Conservation (phyloP, 2,888 invertebrate genomes). For the Tenthredo distinguenda region DNA sequence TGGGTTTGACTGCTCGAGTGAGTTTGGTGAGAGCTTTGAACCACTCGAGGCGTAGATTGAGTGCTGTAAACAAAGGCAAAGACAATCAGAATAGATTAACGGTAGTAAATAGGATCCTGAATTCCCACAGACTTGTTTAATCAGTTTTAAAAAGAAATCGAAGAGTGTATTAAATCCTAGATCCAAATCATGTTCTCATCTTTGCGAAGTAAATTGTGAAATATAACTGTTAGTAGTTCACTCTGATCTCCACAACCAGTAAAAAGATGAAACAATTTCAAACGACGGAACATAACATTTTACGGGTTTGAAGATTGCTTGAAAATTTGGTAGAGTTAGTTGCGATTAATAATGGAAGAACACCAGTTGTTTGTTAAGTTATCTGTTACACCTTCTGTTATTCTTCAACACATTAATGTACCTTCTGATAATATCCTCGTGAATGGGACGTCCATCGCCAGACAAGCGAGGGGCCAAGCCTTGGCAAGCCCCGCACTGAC, state of each 20-base stretch:
- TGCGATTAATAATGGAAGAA: conserved; percentile 43
- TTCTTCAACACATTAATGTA: conserved; percentile 66
- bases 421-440: conserved; percentile 75
- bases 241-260: conserved; percentile 63
- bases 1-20: conserved; percentile 68
- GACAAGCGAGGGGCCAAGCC: conserved; percentile 75
- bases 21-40: conserved; percentile 69
- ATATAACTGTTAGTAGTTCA: conserved; percentile 52
- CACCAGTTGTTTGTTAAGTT: conserved; percentile 1
- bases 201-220: not conserved
- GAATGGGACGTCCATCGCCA: conserved; percentile 74
- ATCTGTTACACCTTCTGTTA: conserved; percentile 47
- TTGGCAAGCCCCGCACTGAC: conserved; percentile 75
- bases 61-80: conserved; percentile 62
- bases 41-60: conserved; percentile 72
- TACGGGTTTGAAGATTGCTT: conserved; percentile 8
- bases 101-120: not conserved
- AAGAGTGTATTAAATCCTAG: not conserved
- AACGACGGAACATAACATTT: not conserved
- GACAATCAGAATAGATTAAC: not conserved
- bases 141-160: not conserved
- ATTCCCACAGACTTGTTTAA: not conserved
- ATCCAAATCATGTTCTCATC: not conserved
- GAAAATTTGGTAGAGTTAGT: conserved; percentile 18
- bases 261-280: not conserved